phyloP scores from a whole-genome alignment of 2,113 vertebrate genomes.

The Eublepharis macularius region DNA sequence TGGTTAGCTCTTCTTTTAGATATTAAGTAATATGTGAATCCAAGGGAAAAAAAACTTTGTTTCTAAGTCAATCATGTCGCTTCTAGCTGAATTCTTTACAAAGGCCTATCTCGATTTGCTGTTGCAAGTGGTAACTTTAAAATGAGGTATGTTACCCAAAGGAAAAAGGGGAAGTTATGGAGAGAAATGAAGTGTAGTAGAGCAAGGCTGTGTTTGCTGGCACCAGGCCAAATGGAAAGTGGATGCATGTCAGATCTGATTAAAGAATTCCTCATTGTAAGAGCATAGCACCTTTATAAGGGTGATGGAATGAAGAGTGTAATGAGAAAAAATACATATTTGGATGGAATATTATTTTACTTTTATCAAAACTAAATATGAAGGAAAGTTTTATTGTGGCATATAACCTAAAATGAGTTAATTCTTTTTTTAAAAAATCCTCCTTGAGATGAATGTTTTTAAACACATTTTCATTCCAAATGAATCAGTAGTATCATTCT shows the following conservation, averaged over 20 bases:
- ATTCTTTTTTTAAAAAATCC: background rate
- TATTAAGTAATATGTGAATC: constrained; percentile 25
- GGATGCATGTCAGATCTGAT: constrained; percentile 67
- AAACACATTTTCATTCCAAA: background rate
- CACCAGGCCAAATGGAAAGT: constrained; percentile 61
- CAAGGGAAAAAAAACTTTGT: constrained; percentile 16
- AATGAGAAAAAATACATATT: constrained; percentile 58
- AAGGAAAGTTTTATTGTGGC: constrained; percentile 41
- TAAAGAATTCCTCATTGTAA: constrained; percentile 61
- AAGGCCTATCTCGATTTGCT: constrained; percentile 1
- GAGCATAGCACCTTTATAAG: constrained; percentile 58
- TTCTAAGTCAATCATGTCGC: background rate
- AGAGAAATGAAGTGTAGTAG: constrained; percentile 56
- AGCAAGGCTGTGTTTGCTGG: constrained; percentile 59
- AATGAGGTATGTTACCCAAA: constrained; percentile 59
- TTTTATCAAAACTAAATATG: constrained; percentile 59
- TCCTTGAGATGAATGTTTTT: background rate
- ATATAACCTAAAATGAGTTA: constrained; percentile 44
- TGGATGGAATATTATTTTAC: constrained; percentile 62
- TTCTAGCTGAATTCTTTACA: constrained; percentile 42
- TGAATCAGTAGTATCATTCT: background rate
- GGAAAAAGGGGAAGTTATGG: constrained; percentile 50
- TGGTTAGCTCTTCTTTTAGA: background rate
- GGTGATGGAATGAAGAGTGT: constrained; percentile 64
- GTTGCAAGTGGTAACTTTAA: constrained; percentile 29